Percentiles rank a stretch among this genome's conserved stretches.
Evolutionary conservation across 2,113 vertebrate genomes (phyloP).

Genomic region (Megalops atlanticus): DNA sequence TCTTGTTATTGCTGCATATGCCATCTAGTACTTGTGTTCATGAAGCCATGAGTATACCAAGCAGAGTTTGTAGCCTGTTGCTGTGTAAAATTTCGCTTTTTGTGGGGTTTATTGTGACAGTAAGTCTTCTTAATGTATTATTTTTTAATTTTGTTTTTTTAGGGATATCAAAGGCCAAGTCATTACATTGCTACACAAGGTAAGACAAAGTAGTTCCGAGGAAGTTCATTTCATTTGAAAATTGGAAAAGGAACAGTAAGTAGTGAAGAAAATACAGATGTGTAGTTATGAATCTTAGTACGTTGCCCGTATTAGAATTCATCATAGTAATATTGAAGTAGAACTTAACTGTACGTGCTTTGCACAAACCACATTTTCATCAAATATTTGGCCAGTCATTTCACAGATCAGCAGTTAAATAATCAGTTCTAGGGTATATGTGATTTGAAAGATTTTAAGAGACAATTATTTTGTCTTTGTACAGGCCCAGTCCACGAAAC

Average conservation of each 20-base stretch:
- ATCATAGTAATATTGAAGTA: no score
- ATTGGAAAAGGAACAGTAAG: no score
- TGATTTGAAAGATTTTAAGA: background rate
- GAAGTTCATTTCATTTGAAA: no score
- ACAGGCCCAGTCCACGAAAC: conserved; percentile 97
- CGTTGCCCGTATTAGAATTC: no score
- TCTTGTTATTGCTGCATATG: conserved; percentile 10
- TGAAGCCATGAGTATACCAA: conserved; percentile 17
- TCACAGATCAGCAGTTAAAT: no score
- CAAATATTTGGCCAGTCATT: no score
- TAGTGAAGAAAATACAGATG: background rate
- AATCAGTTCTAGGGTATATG: no score
- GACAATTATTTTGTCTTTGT: background rate
- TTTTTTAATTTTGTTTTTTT: conserved; percentile 47
- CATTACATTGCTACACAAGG: conserved; percentile 99
- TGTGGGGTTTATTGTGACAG: conserved; percentile 11
- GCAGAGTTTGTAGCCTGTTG: conserved; percentile 15
- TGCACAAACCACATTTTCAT: no score
- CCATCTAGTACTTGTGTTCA: conserved; percentile 28
- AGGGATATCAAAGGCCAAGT: conserved; percentile 98
- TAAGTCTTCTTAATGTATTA: background rate
- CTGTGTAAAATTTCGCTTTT: conserved; percentile 24
- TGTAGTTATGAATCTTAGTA: no score
- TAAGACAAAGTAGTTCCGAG: conserved; percentile 61
- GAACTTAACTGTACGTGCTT: no score